phyloP scores from a whole-genome alignment of 2,888 invertebrate species.

The Eudasyphora cyanicolor region DNA sequence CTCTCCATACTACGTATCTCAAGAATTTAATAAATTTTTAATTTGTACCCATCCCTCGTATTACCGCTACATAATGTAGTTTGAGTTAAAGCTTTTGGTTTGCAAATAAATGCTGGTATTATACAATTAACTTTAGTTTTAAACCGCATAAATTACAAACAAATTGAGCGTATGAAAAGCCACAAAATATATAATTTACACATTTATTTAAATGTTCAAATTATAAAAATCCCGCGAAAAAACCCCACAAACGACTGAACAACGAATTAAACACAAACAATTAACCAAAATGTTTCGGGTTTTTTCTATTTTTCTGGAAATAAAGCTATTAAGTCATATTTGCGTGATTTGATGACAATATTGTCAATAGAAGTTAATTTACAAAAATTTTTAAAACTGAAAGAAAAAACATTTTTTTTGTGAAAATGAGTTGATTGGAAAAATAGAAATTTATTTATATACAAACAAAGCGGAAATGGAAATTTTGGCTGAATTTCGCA shows the following conservation, averaged over 20 bases:
- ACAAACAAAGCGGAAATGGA: no score
- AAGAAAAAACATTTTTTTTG: no score
- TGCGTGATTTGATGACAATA: background rate
- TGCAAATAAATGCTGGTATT: background rate
- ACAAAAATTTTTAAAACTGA: no score
- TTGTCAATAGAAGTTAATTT: background rate
- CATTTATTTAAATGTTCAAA: conserved; percentile 25
- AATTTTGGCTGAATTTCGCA: no score
- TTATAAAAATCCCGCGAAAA: background rate
- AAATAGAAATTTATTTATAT: no score
- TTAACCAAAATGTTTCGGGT: no score
- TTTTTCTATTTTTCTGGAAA: no score
- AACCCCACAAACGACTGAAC: background rate
- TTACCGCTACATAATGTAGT: background rate
- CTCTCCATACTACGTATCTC: no score
- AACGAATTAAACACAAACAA: background rate
- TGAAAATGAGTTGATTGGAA: no score
- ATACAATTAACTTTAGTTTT: conserved; percentile 48
- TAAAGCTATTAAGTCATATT: background rate
- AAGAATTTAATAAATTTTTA: no score
- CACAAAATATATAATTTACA: conserved; percentile 50
- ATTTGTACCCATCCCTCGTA: background rate
- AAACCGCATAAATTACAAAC: conserved; percentile 43
- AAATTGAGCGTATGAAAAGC: conserved; percentile 53
- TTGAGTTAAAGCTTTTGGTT: background rate